phyloP scores from a whole-genome alignment of 2,113 vertebrate genomes.

The Rhizomys pruinosus region DNA sequence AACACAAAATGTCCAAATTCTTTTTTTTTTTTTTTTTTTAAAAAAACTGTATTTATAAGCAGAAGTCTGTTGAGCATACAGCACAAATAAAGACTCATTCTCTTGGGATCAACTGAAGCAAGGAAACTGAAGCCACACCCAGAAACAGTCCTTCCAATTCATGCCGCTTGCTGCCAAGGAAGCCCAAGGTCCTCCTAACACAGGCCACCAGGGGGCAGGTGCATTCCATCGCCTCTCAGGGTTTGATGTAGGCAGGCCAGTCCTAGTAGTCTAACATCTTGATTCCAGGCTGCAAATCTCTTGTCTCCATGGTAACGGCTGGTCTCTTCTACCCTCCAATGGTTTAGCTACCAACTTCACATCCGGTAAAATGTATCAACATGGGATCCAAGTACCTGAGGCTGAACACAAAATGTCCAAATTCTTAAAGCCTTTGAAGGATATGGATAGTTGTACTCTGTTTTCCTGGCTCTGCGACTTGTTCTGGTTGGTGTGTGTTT shows the following conservation, averaged over 20 bases:
- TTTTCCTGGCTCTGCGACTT: no score
- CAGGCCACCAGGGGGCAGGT: constrained; percentile 62
- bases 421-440: no score
- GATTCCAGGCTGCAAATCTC: not conserved
- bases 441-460: no score
- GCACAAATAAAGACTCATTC: not conserved
- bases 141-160: not conserved
- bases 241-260: accelerated
- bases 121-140: not conserved
- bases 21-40: no score
- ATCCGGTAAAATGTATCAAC: constrained; percentile 34
- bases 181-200: not conserved
- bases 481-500: no score
- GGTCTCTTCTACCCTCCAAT: not conserved
- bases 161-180: not conserved
- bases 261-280: not conserved
- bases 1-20: no score
- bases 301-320: not conserved
- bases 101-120: not conserved
- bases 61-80: not conserved
- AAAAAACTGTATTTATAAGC: constrained; percentile 68
- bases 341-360: constrained; percentile 59
- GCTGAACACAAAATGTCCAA: not conserved
- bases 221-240: accelerated
- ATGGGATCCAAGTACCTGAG: constrained; percentile 35